Evolutionary conservation across 1,140 invertebrate species (phyloP), one percentile per base, ranked within the genome.

Genomic region (Amyelois transitella): DNA sequence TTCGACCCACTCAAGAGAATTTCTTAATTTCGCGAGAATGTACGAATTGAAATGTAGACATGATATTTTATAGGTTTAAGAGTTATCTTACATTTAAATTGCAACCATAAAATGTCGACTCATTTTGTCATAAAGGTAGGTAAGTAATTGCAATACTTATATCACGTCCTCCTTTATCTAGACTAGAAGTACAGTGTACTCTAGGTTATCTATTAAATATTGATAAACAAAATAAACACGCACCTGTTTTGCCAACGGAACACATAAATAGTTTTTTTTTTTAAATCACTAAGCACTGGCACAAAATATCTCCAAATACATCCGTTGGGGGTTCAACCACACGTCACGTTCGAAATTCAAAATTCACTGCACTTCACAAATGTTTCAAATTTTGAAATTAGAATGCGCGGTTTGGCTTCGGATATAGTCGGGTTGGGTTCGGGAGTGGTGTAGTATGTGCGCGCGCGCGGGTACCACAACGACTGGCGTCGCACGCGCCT

Each of bases 401-500:
- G 1, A 38, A 38, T 38, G 19, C 18, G 19, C 20, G 19, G 8
- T 48, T 20, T n/a, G 19, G 20, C 45, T 21, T 48, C 20, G 18
- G 45, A 0, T 48, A 48, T 8, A 20, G 45, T 48, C n/a, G 18
- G 18, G 12, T 18, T 21, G 45, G n/a, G 45, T 48, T 21, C n/a
- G 20, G 45, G 12, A 20, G 45, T 8, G 45, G 57, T 64, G 60
- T 60, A 63, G 55, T 63, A 63, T 60, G 38, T 69, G 64, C 66
- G 62, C 76, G 63, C 72, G 62, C 55, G 43, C 53, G 67, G 66
- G 64, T 52, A 64, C 58, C 75, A 81, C 79, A 75, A 72, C 72
- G 71, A 85, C 84, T 87, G 84, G 64, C 61, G 66, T 66, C 80
- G 78, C 81, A 76, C 59, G 78, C 83, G 83, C 80, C 81, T 32